Conservation (phyloP, 2,888 invertebrate species). For the Plutella xylostella region DNA sequence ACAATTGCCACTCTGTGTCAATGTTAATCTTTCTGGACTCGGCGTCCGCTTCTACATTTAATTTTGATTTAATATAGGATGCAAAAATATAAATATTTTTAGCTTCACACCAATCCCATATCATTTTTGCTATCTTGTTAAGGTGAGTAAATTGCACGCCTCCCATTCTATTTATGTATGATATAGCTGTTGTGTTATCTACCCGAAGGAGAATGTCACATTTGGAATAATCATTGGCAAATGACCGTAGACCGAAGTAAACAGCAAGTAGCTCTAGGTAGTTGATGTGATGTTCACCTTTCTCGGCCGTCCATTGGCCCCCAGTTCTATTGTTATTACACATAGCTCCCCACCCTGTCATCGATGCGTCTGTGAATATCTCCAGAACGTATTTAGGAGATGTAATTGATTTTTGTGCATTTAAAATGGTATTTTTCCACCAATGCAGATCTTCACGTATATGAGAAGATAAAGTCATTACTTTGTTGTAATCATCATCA, state of each 20-base stretch:
- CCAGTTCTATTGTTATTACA: not conserved
- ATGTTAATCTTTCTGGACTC: not conserved
- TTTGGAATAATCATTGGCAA: not conserved
- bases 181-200: conserved; percentile 7
- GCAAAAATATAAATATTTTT: conserved; percentile 4
- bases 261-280: conserved; percentile 6
- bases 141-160: conserved; percentile 5
- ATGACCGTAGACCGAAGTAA: conserved; percentile 4
- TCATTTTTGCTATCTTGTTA: not conserved
- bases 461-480: too few relatives aligned
- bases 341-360: not conserved
- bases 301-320: conserved; percentile 1
- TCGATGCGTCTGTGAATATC: conserved; percentile 3
- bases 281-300: conserved; percentile 4
- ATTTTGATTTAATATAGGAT: conserved; percentile 5
- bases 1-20: conserved; percentile 5
- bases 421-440: not conserved
- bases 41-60: conserved; percentile 4
- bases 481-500: too few relatives aligned
- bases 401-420: not conserved
- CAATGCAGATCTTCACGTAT: conserved; percentile 1
- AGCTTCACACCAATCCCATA: conserved; percentile 11
- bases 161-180: conserved; percentile 5
- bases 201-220: conserved; percentile 1
- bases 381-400: not conserved